phyloP scores from a whole-genome alignment of 2,888 invertebrate species.

The Cremastobaeus sp. region DNA sequence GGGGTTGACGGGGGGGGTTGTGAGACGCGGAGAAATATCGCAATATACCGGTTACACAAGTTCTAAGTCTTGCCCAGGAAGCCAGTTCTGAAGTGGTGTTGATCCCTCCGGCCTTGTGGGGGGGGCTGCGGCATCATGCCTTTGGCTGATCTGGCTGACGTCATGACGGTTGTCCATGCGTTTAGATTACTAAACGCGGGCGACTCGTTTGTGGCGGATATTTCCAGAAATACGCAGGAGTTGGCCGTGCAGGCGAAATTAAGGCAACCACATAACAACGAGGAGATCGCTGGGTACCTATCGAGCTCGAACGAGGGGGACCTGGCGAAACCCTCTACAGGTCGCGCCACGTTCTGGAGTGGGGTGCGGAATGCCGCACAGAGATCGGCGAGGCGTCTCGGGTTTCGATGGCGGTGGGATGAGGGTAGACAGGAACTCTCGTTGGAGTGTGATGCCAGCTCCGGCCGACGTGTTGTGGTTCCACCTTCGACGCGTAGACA shows the following conservation, averaged over 20 bases:
- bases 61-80: no score
- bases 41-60: no score
- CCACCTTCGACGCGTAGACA: slow-evolving; percentile 40
- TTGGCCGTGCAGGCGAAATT: not conserved
- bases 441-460: slow-evolving; percentile 10
- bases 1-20: no score
- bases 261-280: not conserved
- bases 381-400: slow-evolving; percentile 39
- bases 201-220: not conserved
- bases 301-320: not conserved
- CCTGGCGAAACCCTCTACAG: not conserved
- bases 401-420: slow-evolving; percentile 61
- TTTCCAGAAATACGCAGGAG: not conserved
- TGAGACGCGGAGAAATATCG: no score
- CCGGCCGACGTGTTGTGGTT: slow-evolving; percentile 44
- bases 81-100: slow-evolving; percentile 67
- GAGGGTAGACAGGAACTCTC: slow-evolving; percentile 29
- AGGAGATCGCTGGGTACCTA: slow-evolving; percentile 59
- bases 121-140: slow-evolving; percentile 68
- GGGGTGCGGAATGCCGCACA: slow-evolving; percentile 59
- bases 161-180: slow-evolving; percentile 64
- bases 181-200: slow-evolving; percentile 65
- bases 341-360: slow-evolving; percentile 57
- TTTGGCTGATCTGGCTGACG: slow-evolving; percentile 65
- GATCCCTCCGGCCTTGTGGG: slow-evolving; percentile 49